Evolutionary conservation across 2,888 invertebrate genomes (phyloP), one percentile per base, ranked within the genome.

Genomic region (Drosophila neotestacea): DNA sequence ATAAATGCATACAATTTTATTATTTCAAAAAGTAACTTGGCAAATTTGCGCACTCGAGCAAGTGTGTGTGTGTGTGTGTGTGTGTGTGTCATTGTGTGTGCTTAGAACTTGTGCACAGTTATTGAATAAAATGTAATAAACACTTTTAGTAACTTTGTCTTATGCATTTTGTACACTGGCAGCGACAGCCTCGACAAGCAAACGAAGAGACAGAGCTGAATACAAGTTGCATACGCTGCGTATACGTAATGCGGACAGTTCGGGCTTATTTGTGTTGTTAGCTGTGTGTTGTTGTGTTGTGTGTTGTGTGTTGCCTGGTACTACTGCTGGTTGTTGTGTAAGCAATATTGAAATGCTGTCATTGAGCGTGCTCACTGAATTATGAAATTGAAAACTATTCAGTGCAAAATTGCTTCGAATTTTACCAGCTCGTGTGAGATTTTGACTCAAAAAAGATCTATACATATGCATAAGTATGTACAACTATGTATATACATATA

Each of bases 311-410:
- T n/a, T 54, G 38, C 11, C 42, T 22, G 42, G 51, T 58, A 48
- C 36, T 64, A 22, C 30, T 68, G 48, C 32, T 70, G 39, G 59
- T 41, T 85, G 81, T 77, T 84, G 78, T 73, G 72, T 73, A 76
- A 77, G 85, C 86, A 83, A 88, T 87, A 87, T 88, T 85, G 84
- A 88, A 88, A 82, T 88, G 82, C 85, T 79, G 77, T 78, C 89
- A 84, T 88, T 79, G 85, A 82, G 74, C 83, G 85, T 89, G 90
- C 79, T 90, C 91, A 91, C 79, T 91, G 91, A 91, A 85, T 91
- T 91, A 91, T 91, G 91, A 91, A 91, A 91, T 91, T 91, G 91
- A 86, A 91, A 89, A 89, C 79, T 89, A 79, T 89, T 90, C 81
- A 78, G 75, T 74, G 86, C 77, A 89, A 89, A 90, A 81, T 79